Percentiles rank a stretch among this genome's conserved stretches.
Evolutionary conservation across 2,888 invertebrate genomes (phyloP).

Genomic region (Barypeithes pellucidus): DNA sequence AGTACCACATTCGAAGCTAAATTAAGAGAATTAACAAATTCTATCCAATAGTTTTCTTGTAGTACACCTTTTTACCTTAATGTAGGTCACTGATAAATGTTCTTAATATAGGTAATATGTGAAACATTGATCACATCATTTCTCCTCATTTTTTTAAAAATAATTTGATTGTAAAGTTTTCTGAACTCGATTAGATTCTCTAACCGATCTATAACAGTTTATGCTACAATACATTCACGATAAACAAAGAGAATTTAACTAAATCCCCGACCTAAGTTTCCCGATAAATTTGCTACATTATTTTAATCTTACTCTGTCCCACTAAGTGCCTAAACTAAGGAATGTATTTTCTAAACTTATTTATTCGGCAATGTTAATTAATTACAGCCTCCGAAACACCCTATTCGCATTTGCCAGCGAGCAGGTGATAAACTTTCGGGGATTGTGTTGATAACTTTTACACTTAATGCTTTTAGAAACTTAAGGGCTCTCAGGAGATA

Average conservation of each 20-base stretch:
- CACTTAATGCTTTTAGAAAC: constrained; percentile 15
- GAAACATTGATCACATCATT: too few relatives aligned
- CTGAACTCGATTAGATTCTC: too few relatives aligned
- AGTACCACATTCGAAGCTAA: too few relatives aligned
- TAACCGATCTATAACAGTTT: background rate
- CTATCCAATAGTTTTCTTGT: too few relatives aligned
- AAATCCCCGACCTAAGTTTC: constrained; percentile 7
- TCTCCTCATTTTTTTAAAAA: too few relatives aligned
- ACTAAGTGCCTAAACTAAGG: constrained; percentile 25
- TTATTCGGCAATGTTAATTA: constrained; percentile 36
- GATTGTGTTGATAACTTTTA: constrained; percentile 31
- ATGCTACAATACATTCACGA: background rate
- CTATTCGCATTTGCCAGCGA: constrained; percentile 7
- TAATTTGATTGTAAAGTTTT: too few relatives aligned
- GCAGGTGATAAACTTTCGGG: constrained; percentile 31
- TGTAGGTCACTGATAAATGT: too few relatives aligned
- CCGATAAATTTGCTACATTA: constrained; percentile 19
- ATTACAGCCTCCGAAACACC: constrained; percentile 13
- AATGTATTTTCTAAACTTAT: constrained; percentile 37
- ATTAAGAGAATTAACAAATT: too few relatives aligned
- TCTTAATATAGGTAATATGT: too few relatives aligned
- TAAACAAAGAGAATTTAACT: constrained; percentile 17
- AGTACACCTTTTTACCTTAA: too few relatives aligned
- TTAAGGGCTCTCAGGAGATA: constrained; percentile 9
- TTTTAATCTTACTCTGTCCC: constrained; percentile 6